These are phyloP conservation scores for Sebastes cheni DNA, from an alignment of 2,797 vertebrate genomes.

Conservation along the genomic window DNA sequence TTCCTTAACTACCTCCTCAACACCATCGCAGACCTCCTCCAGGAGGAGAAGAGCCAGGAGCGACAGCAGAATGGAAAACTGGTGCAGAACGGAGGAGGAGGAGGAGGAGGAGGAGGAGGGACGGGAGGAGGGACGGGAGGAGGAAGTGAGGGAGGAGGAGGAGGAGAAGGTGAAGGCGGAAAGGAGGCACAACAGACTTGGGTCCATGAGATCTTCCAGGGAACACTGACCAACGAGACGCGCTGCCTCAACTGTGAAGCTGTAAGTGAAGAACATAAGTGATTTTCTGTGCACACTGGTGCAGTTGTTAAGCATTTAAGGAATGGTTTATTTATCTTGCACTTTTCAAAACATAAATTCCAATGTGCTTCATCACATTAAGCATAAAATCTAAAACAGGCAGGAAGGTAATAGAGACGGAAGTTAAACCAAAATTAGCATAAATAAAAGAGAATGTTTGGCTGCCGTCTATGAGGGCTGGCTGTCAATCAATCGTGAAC, in stretches of 20 bases:
- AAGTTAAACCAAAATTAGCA: neutral
- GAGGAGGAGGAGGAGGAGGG: slow-evolving; percentile 48
- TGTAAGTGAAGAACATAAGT: slow-evolving; percentile 69
- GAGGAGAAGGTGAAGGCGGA: slow-evolving; percentile 67
- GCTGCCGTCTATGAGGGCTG: too few relatives aligned
- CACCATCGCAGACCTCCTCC: slow-evolving; percentile 93
- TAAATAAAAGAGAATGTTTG: neutral
- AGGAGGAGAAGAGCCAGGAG: slow-evolving; percentile 93
- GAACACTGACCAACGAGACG: slow-evolving; percentile 94
- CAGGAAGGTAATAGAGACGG: neutral
- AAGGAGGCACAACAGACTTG: slow-evolving; percentile 90
- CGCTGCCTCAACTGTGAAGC: slow-evolving; percentile 96
- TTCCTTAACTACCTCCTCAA: slow-evolving; percentile 96
- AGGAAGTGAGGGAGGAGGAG: slow-evolving; percentile 65
- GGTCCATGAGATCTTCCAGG: slow-evolving; percentile 97
- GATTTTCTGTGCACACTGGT: neutral
- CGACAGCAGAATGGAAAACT: slow-evolving; percentile 91
- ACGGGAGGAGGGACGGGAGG: neutral
- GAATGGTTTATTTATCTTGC: neutral
- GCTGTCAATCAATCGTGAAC: too few relatives aligned
- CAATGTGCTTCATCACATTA: neutral
- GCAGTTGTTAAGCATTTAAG: too few relatives aligned
- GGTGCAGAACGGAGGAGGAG: slow-evolving; percentile 85
- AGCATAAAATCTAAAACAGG: neutral
- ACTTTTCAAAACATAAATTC: neutral